Conservation (phyloP, 1,140 invertebrate genomes). For the Drosophila virilis region DNA sequence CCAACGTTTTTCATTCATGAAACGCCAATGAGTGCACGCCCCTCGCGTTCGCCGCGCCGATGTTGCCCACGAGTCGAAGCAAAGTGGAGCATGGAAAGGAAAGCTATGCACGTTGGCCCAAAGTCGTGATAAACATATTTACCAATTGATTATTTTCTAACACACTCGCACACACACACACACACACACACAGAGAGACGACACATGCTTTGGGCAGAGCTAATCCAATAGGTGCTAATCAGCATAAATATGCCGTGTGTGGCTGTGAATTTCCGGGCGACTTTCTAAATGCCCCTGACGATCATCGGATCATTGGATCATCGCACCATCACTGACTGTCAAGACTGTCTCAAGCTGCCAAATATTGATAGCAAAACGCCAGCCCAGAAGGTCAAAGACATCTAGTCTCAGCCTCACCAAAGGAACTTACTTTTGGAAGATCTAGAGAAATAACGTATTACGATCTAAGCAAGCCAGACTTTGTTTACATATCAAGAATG, state of each 20-base stretch:
- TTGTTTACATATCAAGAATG: no score
- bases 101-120: constrained; percentile 61
- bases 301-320: constrained; percentile 23
- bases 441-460: background rate
- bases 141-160: constrained; percentile 78
- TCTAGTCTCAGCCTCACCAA: background rate
- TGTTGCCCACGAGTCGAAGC: constrained; percentile 3
- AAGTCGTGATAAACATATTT: constrained; percentile 82
- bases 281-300: constrained; percentile 58
- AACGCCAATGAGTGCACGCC: constrained; percentile 6
- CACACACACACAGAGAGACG: constrained; percentile 21
- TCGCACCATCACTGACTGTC: constrained; percentile 7
- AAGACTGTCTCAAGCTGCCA: background rate
- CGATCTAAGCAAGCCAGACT: background rate
- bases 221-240: constrained; percentile 73
- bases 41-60: background rate
- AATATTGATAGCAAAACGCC: background rate
- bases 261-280: constrained; percentile 58
- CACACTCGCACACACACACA: constrained; percentile 37
- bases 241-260: constrained; percentile 65
- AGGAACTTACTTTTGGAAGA: no score
- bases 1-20: constrained; percentile 42
- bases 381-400: background rate
- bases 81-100: constrained; percentile 70
- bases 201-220: constrained; percentile 56